Conservation (phyloP, 2,113 vertebrate species). For the Dasyurus viverrinus region DNA sequence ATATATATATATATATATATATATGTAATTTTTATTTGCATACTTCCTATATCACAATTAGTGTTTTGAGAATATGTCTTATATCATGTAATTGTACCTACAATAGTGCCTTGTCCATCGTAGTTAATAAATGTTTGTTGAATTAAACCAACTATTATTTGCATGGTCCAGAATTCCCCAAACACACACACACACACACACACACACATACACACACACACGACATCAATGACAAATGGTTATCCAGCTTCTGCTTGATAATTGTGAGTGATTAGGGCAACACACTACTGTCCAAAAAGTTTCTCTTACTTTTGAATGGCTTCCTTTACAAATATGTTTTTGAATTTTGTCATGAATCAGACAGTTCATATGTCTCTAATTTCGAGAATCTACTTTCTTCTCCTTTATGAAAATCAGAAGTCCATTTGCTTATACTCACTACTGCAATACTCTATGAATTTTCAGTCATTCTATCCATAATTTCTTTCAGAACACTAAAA, state of each 20-base stretch:
- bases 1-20: too few species aligned
- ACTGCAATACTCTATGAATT: not conserved
- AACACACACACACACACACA: not conserved
- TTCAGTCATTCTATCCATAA: not conserved
- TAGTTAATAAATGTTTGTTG: not conserved
- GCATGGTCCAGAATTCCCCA: not conserved
- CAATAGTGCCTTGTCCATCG: not conserved
- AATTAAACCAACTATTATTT: not conserved
- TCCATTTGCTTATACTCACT: not conserved
- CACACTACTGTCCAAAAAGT: not conserved
- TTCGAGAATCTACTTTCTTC: not conserved
- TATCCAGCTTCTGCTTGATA: not conserved
- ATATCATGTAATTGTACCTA: not conserved
- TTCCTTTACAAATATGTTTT: not conserved
- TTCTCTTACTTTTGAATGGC: not conserved
- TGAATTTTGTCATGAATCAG: not conserved
- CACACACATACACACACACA: not conserved
- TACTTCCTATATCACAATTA: not conserved
- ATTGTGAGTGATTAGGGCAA: not conserved
- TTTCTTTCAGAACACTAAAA: not conserved
- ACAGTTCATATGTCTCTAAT: rapidly evolving
- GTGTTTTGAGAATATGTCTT: not conserved
- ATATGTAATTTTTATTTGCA: not conserved
- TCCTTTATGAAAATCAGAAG: not conserved
- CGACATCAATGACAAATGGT: not conserved